phyloP scores from a whole-genome alignment of 2,113 vertebrate genomes.

The Pogona vitticeps region DNA sequence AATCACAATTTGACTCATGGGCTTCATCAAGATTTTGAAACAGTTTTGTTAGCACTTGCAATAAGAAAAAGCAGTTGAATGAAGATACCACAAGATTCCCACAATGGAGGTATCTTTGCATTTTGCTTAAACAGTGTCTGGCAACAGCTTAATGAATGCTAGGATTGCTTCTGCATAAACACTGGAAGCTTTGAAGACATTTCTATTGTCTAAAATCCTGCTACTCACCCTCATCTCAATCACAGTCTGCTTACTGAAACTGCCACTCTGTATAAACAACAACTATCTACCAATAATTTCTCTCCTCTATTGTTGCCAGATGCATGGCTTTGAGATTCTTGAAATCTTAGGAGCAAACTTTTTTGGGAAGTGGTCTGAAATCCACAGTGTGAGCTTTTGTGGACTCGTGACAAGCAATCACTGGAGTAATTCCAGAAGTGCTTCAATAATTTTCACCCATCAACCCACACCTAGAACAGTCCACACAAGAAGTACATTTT shows the following conservation, averaged over 20 bases:
- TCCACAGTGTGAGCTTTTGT: too few species aligned
- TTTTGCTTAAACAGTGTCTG: conserved; percentile 53
- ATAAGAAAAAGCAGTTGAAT: background rate
- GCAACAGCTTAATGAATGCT: conserved; percentile 16
- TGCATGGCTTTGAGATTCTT: too few species aligned
- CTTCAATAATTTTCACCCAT: too few species aligned
- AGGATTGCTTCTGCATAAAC: background rate
- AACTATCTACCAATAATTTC: background rate
- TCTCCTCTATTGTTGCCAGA: too few species aligned
- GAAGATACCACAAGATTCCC: conserved; percentile 23
- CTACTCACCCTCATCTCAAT: rapidly evolving
- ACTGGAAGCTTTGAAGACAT: rapidly evolving
- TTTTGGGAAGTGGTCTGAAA: too few species aligned
- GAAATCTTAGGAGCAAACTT: too few species aligned
- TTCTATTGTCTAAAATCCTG: background rate
- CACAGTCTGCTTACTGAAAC: background rate
- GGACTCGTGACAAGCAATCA: too few species aligned
- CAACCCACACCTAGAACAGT: too few species aligned
- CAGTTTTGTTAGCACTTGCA: too few species aligned
- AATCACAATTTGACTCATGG: rapidly evolving
- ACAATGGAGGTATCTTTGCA: conserved; percentile 30
- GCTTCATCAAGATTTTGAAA: background rate
- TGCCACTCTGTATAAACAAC: background rate
- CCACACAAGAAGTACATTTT: too few species aligned
- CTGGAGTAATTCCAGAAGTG: too few species aligned